Percentiles rank a stretch among this genome's conserved stretches.
These are phyloP conservation scores for Caenorhabditis sp. DNA, from an alignment of 2,888 invertebrate genomes.

Conservation along the genomic window DNA sequence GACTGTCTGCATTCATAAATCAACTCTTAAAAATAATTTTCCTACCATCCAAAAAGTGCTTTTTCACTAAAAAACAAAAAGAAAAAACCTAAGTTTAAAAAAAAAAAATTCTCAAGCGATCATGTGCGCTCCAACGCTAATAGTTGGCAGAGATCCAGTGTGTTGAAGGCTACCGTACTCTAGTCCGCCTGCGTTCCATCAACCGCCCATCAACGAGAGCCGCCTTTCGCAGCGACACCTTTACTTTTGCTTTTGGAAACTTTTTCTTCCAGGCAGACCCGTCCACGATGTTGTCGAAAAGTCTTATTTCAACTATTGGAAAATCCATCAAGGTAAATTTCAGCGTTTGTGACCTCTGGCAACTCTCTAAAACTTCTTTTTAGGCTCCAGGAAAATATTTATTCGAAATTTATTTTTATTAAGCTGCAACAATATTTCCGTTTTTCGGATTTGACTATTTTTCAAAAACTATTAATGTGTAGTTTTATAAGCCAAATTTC, in stretches of 20 bases:
- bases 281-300: slow-evolving; percentile 63
- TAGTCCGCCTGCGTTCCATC: slow-evolving; percentile 37
- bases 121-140: slow-evolving; percentile 27
- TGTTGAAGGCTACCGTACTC: slow-evolving; percentile 27
- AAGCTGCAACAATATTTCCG: too few relatives aligned
- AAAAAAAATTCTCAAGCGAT: background rate
- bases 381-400: slow-evolving; percentile 19
- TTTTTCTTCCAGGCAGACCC: slow-evolving; percentile 41
- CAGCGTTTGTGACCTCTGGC: background rate
- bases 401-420: slow-evolving; percentile 18
- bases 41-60: background rate
- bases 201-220: slow-evolving; percentile 44
- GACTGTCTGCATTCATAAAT: too few relatives aligned
- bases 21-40: too few relatives aligned
- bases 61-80: background rate
- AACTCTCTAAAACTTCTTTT: slow-evolving; percentile 6
- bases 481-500: too few relatives aligned
- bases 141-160: slow-evolving; percentile 22
- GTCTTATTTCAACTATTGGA: slow-evolving; percentile 55
- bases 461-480: too few relatives aligned
- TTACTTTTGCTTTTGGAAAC: slow-evolving; percentile 46
- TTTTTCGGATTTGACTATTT: too few relatives aligned
- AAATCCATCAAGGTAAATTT: slow-evolving; percentile 59
- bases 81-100: background rate
- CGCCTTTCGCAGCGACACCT: slow-evolving; percentile 37